These are phyloP conservation scores for Chironomus tentans DNA, from an alignment of 2,888 invertebrate genomes.

Conservation along the genomic window DNA sequence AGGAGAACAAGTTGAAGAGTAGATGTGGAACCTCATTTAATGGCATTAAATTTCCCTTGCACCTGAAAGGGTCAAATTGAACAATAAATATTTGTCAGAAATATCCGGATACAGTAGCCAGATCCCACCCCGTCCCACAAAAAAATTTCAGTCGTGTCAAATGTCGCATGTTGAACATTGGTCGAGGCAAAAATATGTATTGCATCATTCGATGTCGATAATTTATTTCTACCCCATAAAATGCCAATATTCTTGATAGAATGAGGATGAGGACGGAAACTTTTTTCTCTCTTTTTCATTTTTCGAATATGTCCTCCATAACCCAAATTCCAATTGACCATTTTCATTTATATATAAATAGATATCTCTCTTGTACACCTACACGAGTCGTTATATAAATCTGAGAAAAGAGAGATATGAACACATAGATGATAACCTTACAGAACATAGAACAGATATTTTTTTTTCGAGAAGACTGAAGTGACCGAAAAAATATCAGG, in stretches of 20 bases:
- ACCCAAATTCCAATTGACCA: not conserved
- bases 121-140: not conserved
- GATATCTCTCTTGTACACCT: no score
- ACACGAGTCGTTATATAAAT: no score
- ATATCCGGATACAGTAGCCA: not conserved
- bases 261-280: no score
- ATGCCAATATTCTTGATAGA: not conserved
- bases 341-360: not conserved
- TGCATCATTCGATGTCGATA: not conserved
- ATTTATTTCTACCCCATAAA: not conserved
- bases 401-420: no score
- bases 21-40: not conserved
- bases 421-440: no score
- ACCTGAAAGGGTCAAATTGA: conserved; percentile 4
- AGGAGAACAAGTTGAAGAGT: not conserved
- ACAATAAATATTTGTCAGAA: conserved; percentile 18
- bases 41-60: not conserved
- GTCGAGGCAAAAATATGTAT: not conserved
- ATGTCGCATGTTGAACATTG: conserved; percentile 11
- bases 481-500: no score
- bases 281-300: not conserved
- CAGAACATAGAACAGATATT: no score
- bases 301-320: not conserved
- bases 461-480: no score
- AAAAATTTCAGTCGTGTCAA: not conserved